Evolutionary conservation across 1,140 invertebrate genomes (phyloP), one percentile per base, ranked within the genome.

Genomic region (Onthophagus taurus): DNA sequence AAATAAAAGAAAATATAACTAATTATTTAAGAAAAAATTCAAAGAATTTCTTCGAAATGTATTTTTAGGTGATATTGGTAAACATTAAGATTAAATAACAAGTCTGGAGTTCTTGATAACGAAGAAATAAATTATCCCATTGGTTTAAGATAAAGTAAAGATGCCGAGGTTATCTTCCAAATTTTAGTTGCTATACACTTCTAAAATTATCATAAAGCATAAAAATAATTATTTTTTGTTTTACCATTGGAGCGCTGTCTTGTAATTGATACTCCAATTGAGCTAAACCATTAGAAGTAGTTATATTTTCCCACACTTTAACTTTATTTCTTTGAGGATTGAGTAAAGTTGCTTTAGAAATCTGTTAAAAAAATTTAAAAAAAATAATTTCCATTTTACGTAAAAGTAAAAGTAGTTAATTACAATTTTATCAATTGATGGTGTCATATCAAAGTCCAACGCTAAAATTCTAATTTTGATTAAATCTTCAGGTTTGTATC

Each of bases 401-500:
- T 33, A 33, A 12, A 12, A 7, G 11, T n/a, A n/a, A n/a, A n/a
- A n/a, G 31, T 33, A 16, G 13, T 33, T n/a, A 14, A 3, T n/a
- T 58, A 72, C 71, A 52, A 58, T 44, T 50, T 63, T 62, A 30
- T 55, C 55, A 55, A 65, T 64, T 9, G 74, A 71, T 48, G 67
- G 65, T 23, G 31, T 46, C 12, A 77, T 51, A 46, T 74, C 63
- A 23, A 70, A 62, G 31, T 66, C 67, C 2, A 78, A 36, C 20
- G 64, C 65, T 1, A 78, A 59, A 20, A 76, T 57, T 37, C 75
- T 61, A 21, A 77, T 69, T 44, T 68, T 68, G 6, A 77, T 70
- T 45, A 65, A 64, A 51, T 79, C 73, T 6, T 74, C 71, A 3
- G 78, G 75, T 50, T 78, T 80, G 54, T 82, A 83, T n/a, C 76